Conservation (phyloP, 2,888 invertebrate genomes). For the Icerya purchasi region DNA sequence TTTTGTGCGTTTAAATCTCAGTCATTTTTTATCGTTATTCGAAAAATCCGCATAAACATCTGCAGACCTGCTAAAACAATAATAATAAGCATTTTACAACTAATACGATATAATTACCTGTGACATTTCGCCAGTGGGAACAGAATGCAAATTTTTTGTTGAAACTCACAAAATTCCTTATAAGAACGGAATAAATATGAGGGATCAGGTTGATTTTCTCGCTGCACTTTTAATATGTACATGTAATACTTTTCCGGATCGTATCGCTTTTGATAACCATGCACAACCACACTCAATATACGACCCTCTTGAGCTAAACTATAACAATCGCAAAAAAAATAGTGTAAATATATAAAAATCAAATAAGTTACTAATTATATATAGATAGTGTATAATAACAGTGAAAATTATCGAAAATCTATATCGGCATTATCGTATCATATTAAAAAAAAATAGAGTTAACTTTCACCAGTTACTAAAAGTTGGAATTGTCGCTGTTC, state of each 20-base stretch:
- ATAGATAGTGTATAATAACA: no score
- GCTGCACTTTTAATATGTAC: slow-evolving; percentile 60
- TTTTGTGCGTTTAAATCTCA: no score
- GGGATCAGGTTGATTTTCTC: slow-evolving; percentile 67
- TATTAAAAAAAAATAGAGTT: no score
- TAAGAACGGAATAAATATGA: slow-evolving; percentile 81
- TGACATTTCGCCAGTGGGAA: slow-evolving; percentile 80
- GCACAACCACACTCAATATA: slow-evolving; percentile 60
- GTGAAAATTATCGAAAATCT: slow-evolving; percentile 7
- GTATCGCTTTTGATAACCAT: slow-evolving; percentile 82
- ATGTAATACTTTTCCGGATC: slow-evolving; percentile 96
- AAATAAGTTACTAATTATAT: no score
- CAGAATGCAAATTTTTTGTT: slow-evolving; percentile 75
- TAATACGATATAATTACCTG: no score
- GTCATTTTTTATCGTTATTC: no score
- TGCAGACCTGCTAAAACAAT: no score
- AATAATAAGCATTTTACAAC: no score
- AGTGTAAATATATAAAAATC: slow-evolving; percentile 2
- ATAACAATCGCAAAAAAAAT: slow-evolving; percentile 11
- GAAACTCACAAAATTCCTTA: slow-evolving; percentile 89
- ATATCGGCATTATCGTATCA: no score
- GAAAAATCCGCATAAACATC: no score
- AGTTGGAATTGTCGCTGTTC: no score
- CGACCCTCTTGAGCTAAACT: slow-evolving; percentile 79
- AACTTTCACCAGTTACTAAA: no score